Percentiles rank a stretch among this genome's conserved stretches.
These are phyloP conservation scores for Myripristis jacobus DNA, from an alignment of 2,797 vertebrate genomes.

Conservation along the genomic window DNA sequence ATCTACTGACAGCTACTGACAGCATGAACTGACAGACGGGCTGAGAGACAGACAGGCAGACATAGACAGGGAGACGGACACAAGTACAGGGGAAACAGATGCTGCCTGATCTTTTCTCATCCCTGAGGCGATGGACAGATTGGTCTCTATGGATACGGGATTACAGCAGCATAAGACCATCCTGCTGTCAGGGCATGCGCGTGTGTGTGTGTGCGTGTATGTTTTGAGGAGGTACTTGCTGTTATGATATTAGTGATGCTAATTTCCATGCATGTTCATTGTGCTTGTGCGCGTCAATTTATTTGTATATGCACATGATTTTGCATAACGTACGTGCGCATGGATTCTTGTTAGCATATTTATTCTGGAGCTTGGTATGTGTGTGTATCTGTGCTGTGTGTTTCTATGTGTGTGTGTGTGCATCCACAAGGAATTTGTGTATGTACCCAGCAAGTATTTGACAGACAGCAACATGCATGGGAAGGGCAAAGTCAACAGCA, in stretches of 20 bases:
- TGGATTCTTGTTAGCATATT: background rate
- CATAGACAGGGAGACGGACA: constrained; percentile 48
- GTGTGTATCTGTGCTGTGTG: background rate
- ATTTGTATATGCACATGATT: background rate
- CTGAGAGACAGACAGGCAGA: constrained; percentile 47
- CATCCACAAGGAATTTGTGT: background rate
- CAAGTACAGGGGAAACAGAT: constrained; percentile 72
- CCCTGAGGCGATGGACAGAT: constrained; percentile 77
- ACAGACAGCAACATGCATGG: too few species aligned
- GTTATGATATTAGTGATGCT: background rate
- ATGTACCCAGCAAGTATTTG: background rate
- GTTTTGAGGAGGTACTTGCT: background rate
- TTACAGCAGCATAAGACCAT: constrained; percentile 79
- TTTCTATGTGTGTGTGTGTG: background rate
- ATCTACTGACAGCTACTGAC: constrained; percentile 50
- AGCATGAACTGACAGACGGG: constrained; percentile 41
- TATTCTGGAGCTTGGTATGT: background rate
- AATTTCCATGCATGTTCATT: background rate
- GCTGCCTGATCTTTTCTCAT: constrained; percentile 72
- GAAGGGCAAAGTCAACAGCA: too few species aligned
- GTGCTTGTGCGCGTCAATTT: background rate
- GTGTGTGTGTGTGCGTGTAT: constrained; percentile 19
- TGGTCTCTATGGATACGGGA: constrained; percentile 85
- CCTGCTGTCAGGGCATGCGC: constrained; percentile 58
- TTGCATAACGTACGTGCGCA: background rate